Evolutionary conservation across 2,113 vertebrate genomes (phyloP).

Genomic region (Carassius auratus): DNA sequence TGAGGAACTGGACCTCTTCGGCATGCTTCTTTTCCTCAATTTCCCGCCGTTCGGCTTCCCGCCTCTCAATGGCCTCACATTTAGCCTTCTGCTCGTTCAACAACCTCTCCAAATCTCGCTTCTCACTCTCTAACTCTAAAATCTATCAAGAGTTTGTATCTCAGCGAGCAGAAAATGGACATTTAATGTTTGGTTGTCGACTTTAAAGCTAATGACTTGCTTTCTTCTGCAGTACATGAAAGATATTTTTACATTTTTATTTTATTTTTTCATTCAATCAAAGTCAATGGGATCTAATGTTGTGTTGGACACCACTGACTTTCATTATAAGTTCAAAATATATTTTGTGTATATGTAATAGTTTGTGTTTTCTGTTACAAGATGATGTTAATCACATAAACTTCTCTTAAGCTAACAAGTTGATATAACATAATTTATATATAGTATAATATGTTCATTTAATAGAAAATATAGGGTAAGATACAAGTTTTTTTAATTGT

Average conservation of each 20-base stretch:
- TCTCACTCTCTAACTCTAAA: slow-evolving; percentile 81
- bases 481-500: too few relatives aligned
- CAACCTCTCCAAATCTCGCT: slow-evolving; percentile 79
- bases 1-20: slow-evolving; percentile 86
- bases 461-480: too few relatives aligned
- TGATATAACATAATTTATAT: too few relatives aligned
- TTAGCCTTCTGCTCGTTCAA: slow-evolving; percentile 83
- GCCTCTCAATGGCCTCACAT: slow-evolving; percentile 81
- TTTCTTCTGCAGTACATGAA: background rate
- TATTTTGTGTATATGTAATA: too few relatives aligned
- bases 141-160: slow-evolving; percentile 72
- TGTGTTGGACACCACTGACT: background rate
- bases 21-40: slow-evolving; percentile 85
- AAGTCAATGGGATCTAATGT: background rate
- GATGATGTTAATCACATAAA: too few relatives aligned
- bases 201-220: background rate
- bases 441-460: too few relatives aligned
- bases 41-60: slow-evolving; percentile 79
- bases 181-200: too few relatives aligned
- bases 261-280: background rate
- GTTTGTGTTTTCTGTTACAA: too few relatives aligned
- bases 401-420: too few relatives aligned
- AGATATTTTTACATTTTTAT: background rate
- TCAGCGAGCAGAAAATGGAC: background rate
- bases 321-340: background rate